Evolutionary conservation across 2,888 invertebrate genomes (phyloP).

Genomic region (Caenorhabditis doughertyi): DNA sequence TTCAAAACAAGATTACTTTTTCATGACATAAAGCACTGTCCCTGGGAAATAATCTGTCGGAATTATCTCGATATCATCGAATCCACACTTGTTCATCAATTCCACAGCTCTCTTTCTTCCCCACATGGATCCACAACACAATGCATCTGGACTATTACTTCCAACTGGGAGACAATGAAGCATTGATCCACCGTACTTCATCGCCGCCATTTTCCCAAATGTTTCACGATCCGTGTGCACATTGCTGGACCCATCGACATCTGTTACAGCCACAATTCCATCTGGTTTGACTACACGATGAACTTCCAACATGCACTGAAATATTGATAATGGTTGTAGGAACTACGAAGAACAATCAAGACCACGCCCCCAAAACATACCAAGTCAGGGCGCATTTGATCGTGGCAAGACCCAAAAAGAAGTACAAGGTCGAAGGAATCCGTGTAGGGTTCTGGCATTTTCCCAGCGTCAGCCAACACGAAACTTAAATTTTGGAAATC

Average conservation of each 20-base stretch:
- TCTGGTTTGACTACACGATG: constrained; percentile 75
- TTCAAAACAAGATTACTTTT: not conserved
- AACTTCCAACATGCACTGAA: constrained; percentile 74
- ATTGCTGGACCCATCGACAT: constrained; percentile 72
- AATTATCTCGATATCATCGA: constrained; percentile 65
- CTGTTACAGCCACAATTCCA: constrained; percentile 75
- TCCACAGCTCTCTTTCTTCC: constrained; percentile 66
- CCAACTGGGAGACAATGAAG: constrained; percentile 78
- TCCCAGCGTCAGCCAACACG: constrained; percentile 63
- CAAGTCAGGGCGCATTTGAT: constrained; percentile 77
- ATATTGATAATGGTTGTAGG: too few relatives aligned
- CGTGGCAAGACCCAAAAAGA: constrained; percentile 78
- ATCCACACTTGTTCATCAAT: constrained; percentile 66
- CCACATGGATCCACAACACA: constrained; percentile 76
- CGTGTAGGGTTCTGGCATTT: constrained; percentile 68
- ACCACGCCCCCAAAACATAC: constrained; percentile 36
- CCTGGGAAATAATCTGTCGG: constrained; percentile 65
- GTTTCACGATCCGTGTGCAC: constrained; percentile 38
- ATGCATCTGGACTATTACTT: constrained; percentile 71
- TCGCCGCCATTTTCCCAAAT: constrained; percentile 43
- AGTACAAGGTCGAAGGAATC: constrained; percentile 73
- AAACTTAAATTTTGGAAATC: constrained; percentile 70
- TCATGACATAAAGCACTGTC: constrained; percentile 68
- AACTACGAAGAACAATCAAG: not conserved
- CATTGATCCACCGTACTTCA: constrained; percentile 70